Percentiles rank a stretch among this genome's conserved stretches.
These are phyloP conservation scores for Coregonus ussuriensis DNA, from an alignment of 2,797 vertebrate species.

Conservation along the genomic window DNA sequence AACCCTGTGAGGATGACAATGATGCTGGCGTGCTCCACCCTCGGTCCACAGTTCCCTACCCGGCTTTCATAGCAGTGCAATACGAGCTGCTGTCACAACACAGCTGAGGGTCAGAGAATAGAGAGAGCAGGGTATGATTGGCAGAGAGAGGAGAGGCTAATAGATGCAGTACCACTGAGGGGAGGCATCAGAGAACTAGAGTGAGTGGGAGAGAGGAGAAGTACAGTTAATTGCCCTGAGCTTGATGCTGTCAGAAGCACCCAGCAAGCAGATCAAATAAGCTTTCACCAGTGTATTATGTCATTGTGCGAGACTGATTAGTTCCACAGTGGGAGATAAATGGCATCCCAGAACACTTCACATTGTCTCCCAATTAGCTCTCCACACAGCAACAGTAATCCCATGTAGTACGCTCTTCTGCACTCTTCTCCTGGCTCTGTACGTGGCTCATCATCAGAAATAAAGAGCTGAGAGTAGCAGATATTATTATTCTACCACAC, in stretches of 20 bases:
- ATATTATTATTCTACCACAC: neutral
- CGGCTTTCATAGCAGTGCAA: neutral
- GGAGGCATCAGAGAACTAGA: neutral
- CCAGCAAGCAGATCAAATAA: conserved; percentile 61
- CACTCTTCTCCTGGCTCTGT: neutral
- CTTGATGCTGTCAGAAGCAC: conserved; percentile 67
- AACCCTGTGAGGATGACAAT: conserved; percentile 14
- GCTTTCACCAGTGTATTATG: conserved; percentile 67
- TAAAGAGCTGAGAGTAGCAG: neutral
- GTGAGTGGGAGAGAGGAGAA: conserved; percentile 5
- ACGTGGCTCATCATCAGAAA: neutral
- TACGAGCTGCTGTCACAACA: neutral
- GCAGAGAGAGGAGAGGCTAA: neutral
- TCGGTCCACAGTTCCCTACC: neutral
- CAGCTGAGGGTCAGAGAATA: neutral
- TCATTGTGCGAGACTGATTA: conserved; percentile 51
- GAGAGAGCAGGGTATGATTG: conserved; percentile 8
- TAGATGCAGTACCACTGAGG: conserved; percentile 51
- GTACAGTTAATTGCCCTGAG: conserved; percentile 65
- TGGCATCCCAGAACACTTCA: conserved; percentile 57
- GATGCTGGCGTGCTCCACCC: conserved; percentile 3
- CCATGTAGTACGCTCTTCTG: conserved; percentile 11
- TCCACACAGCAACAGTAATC: conserved; percentile 54
- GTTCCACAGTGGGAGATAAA: conserved; percentile 68
- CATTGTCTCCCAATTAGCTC: conserved; percentile 53